Percentiles rank a stretch among this genome's conserved stretches.
phyloP scores from a whole-genome alignment of 1,140 invertebrate species.

The Reticulitermes speratus region DNA sequence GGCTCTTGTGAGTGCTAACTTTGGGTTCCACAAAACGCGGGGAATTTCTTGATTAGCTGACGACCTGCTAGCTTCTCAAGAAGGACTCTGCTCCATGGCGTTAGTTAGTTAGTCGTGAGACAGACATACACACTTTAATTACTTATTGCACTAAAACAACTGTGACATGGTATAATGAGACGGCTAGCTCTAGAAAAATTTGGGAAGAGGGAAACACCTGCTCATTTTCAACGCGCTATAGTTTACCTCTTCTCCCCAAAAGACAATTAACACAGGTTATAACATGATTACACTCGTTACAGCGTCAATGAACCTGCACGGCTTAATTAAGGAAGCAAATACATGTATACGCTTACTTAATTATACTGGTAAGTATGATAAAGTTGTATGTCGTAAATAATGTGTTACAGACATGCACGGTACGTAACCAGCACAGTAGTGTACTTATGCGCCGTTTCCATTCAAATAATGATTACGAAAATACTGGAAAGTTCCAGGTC shows the following conservation, averaged over 20 bases:
- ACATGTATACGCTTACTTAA: neutral
- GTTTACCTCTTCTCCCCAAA: neutral
- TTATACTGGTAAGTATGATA: neutral
- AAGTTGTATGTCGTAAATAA: neutral
- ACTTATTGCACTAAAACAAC: too few species aligned
- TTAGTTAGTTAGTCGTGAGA: too few species aligned
- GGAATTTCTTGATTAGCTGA: too few species aligned
- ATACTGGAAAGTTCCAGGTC: too few species aligned
- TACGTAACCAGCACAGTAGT: neutral
- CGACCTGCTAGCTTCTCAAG: too few species aligned
- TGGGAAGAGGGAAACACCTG: neutral
- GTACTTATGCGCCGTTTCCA: neutral
- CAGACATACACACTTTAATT: too few species aligned
- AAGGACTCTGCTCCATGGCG: too few species aligned
- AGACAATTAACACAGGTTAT: neutral
- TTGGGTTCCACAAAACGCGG: too few species aligned
- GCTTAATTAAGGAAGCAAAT: neutral
- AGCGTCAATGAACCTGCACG: neutral
- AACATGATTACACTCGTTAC: neutral
- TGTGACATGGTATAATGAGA: too few species aligned
- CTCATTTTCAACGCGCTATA: neutral
- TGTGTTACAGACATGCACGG: neutral
- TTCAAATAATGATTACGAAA: too few species aligned
- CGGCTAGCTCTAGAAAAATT: neutral
- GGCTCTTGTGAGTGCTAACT: too few species aligned